These are phyloP conservation scores for Spilosoma lubricipeda DNA, from an alignment of 2,888 invertebrate genomes.

Conservation along the genomic window DNA sequence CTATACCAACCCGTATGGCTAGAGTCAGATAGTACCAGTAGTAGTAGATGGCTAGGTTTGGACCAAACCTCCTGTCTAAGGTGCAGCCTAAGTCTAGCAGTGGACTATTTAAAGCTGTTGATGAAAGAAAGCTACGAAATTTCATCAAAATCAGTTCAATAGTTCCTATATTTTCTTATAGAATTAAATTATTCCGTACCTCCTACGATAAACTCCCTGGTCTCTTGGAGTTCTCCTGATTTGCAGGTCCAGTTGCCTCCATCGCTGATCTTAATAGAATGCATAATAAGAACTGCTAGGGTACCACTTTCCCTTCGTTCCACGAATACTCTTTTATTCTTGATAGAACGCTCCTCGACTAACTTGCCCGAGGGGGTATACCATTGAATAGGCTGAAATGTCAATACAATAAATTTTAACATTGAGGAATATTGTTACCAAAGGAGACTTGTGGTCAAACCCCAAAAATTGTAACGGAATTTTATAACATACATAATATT, in stretches of 20 bases:
- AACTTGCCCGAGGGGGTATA: conserved; percentile 61
- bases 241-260: conserved; percentile 81
- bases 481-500: background rate
- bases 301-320: conserved; percentile 59
- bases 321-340: conserved; percentile 69
- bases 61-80: no score
- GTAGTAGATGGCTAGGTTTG: no score
- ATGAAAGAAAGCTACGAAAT: no score
- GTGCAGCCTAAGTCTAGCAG: no score
- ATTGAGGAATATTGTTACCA: background rate
- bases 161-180: background rate
- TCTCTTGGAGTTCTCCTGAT: conserved; percentile 68
- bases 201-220: conserved; percentile 73
- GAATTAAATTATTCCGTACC: conserved; percentile 53
- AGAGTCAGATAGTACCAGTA: no score
- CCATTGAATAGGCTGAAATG: conserved; percentile 76
- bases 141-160: no score
- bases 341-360: conserved; percentile 63
- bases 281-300: conserved; percentile 70
- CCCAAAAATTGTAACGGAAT: background rate
- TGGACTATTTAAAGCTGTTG: no score
- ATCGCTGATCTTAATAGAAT: conserved; percentile 67
- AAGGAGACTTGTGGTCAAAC: background rate
- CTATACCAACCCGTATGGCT: no score
- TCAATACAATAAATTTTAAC: background rate